Percentiles rank a stretch among this genome's conserved stretches.
These are phyloP conservation scores for Picathartes gymnocephalus DNA, from an alignment of 2,113 vertebrate genomes.

Conservation along the genomic window DNA sequence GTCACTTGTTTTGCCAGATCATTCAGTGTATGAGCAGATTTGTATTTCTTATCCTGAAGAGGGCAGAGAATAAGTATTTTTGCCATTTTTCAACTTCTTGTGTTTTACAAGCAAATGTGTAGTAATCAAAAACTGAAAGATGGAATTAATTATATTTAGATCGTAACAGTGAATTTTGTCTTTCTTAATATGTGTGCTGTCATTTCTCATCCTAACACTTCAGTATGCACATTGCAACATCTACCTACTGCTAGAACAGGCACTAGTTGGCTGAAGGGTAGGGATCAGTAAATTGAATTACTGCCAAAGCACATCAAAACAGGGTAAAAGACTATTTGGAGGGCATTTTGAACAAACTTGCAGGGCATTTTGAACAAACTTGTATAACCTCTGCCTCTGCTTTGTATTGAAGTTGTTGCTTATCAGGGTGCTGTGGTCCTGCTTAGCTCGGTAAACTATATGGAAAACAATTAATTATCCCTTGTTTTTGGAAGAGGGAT, in stretches of 20 bases:
- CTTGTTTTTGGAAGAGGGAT: no score
- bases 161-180: background rate
- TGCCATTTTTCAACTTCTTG: background rate
- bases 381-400: background rate
- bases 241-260: background rate
- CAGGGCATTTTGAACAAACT: background rate
- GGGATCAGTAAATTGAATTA: background rate
- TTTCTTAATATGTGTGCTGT: background rate
- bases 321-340: background rate
- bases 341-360: background rate
- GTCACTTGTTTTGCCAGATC: conserved; percentile 37
- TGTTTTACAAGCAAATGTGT: background rate
- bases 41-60: background rate
- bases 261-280: background rate
- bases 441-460: no score
- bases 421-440: no score
- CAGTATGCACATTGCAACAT: background rate
- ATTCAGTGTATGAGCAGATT: background rate
- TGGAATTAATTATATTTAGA: background rate
- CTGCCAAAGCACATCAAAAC: background rate
- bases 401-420: no score
- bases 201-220: background rate
- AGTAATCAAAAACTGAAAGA: background rate
- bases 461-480: no score
- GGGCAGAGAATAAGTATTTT: background rate